phyloP scores from a whole-genome alignment of 2,113 vertebrate genomes.

The Salminus brasiliensis region DNA sequence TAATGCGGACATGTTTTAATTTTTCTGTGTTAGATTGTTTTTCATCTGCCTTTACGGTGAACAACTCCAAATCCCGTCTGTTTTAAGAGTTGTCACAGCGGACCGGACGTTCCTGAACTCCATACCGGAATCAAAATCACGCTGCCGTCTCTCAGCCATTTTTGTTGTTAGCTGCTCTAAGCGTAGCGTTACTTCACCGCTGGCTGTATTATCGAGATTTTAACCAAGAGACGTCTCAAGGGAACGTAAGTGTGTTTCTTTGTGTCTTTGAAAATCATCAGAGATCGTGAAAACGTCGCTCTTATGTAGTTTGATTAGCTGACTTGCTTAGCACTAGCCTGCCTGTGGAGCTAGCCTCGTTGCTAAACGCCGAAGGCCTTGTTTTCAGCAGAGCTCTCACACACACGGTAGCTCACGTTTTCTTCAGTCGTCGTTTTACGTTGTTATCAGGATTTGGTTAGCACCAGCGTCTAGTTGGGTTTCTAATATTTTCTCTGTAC shows the following conservation, averaged over 20 bases:
- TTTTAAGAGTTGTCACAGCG: not conserved
- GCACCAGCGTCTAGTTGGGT: too few species aligned
- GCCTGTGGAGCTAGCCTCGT: too few species aligned
- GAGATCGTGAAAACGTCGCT: not conserved
- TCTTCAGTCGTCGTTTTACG: not conserved
- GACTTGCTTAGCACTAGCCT: not conserved
- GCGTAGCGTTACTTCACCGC: not conserved
- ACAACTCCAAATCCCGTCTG: not conserved
- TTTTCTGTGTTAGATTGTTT: not conserved
- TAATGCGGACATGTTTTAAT: not conserved
- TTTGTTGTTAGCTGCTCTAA: slow-evolving; percentile 53
- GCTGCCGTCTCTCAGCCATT: slow-evolving; percentile 70
- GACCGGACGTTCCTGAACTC: slow-evolving; percentile 48
- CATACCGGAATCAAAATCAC: slow-evolving; percentile 69
- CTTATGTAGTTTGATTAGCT: not conserved
- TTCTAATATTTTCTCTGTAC: too few species aligned
- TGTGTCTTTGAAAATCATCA: not conserved
- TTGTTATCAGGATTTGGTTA: too few species aligned
- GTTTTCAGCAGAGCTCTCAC: not conserved
- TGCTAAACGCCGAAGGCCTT: slow-evolving; percentile 24
- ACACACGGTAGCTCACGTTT: too few species aligned
- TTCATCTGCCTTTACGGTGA: not conserved
- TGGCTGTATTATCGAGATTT: slow-evolving; percentile 38
- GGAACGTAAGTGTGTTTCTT: slow-evolving; percentile 60
- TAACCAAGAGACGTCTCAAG: slow-evolving; percentile 5